Conservation (phyloP, 2,888 invertebrate species). For the Lingula anatina region DNA sequence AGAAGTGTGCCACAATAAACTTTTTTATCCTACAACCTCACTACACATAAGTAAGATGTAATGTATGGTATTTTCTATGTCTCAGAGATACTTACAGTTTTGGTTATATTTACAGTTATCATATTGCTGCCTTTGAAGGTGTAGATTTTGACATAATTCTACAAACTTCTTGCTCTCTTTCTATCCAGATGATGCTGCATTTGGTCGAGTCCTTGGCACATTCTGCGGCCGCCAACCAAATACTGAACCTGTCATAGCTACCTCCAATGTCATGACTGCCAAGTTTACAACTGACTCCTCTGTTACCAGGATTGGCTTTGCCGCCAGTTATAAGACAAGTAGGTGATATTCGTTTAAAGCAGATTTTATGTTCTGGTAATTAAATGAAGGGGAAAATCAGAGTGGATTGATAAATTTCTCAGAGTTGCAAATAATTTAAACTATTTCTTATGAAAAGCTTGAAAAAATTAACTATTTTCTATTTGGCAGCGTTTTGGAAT, state of each 20-base stretch:
- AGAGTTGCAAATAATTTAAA: no score
- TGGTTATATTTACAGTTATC: background rate
- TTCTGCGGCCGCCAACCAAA: conserved; percentile 30
- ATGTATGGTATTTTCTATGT: background rate
- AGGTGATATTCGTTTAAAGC: conserved; percentile 8
- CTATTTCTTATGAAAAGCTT: no score
- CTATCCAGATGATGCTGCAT: conserved; percentile 3
- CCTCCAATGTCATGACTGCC: conserved; percentile 63
- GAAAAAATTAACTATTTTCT: no score
- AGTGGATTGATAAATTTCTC: no score
- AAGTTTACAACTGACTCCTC: conserved; percentile 59
- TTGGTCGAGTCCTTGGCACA: conserved; percentile 9
- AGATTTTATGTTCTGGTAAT: no score
- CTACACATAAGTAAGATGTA: background rate
- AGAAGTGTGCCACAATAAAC: background rate
- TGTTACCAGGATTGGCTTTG: conserved; percentile 66
- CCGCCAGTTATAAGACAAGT: conserved; percentile 58
- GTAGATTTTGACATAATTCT: no score
- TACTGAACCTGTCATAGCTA: conserved; percentile 58
- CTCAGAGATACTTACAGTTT: background rate
- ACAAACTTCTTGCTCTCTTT: background rate
- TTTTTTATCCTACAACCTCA: background rate
- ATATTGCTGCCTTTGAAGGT: background rate
- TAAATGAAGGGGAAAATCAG: no score
- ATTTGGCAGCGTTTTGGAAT: no score